phyloP scores from a whole-genome alignment of 2,113 vertebrate genomes.

The Eonycteris spelaea region DNA sequence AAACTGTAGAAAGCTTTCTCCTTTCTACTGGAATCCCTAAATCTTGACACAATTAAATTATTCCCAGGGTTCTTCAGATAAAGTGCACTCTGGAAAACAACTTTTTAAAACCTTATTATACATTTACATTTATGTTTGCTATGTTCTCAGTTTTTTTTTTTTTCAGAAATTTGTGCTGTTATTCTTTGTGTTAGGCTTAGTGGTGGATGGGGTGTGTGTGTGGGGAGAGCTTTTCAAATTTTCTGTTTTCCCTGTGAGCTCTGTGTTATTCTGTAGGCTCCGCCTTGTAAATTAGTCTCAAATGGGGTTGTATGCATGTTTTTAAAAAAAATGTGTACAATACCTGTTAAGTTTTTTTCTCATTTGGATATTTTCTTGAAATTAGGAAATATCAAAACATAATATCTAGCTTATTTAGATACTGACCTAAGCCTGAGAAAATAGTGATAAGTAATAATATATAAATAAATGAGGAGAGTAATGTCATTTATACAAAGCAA shows the following conservation, averaged over 20 bases:
- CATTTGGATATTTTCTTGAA: slow-evolving; percentile 15
- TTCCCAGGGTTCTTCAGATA: slow-evolving; percentile 42
- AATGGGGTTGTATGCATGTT: neutral
- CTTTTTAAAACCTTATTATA: neutral
- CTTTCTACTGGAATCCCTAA: slow-evolving; percentile 19
- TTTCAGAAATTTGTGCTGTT: neutral
- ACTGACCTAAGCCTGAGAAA: neutral
- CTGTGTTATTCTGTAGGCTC: neutral
- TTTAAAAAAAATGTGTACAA: neutral
- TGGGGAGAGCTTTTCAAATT: neutral
- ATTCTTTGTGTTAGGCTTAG: neutral
- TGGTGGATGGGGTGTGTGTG: neutral
- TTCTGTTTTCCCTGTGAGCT: neutral
- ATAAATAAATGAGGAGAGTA: neutral
- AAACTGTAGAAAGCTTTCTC: neutral
- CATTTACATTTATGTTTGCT: neutral
- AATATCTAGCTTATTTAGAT: neutral
- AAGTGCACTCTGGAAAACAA: slow-evolving; percentile 5
- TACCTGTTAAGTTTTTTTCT: neutral
- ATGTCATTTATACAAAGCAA: neutral
- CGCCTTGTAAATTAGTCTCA: neutral
- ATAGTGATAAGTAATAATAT: neutral
- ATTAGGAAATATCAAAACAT: neutral
- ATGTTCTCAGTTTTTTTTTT: neutral
- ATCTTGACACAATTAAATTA: slow-evolving; percentile 30